A percentile compares a stretch with the other conserved stretches of the same genome.
These are phyloP conservation scores for Dicyrtoma fusca DNA, from an alignment of 2,888 invertebrate genomes.

Conservation along the genomic window DNA sequence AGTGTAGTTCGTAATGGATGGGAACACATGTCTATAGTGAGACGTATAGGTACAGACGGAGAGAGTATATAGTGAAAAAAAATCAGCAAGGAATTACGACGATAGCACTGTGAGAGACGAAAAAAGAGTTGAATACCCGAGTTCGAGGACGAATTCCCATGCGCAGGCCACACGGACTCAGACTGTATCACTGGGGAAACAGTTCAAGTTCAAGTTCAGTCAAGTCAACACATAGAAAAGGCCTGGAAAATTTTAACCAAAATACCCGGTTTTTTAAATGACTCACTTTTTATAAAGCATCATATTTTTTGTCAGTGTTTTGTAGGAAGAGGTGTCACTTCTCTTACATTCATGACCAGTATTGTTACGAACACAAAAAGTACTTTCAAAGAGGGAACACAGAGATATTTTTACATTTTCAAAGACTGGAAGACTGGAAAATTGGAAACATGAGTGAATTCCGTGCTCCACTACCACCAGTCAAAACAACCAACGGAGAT, in stretches of 20 bases:
- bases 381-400: too few relatives aligned
- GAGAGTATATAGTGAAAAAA: conserved; percentile 14
- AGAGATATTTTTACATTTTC: too few relatives aligned
- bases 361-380: too few relatives aligned
- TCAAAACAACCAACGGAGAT: conserved; percentile 37
- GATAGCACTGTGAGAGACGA: conserved; percentile 34
- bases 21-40: too few relatives aligned
- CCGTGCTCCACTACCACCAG: conserved; percentile 54
- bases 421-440: not conserved
- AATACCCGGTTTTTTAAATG: conserved; percentile 28
- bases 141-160: conserved; percentile 36
- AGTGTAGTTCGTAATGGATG: too few relatives aligned
- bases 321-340: not conserved
- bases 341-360: too few relatives aligned
- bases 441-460: conserved; percentile 49
- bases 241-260: conserved; percentile 29
- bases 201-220: conserved; percentile 56
- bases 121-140: conserved; percentile 35
- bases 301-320: not conserved
- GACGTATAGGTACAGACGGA: too few relatives aligned
- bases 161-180: conserved; percentile 24
- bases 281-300: not conserved
- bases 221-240: conserved; percentile 35
- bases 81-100: conserved; percentile 40
- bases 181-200: conserved; percentile 49